phyloP scores from a whole-genome alignment of 2,888 invertebrate genomes.

The Saturnia pavonia region DNA sequence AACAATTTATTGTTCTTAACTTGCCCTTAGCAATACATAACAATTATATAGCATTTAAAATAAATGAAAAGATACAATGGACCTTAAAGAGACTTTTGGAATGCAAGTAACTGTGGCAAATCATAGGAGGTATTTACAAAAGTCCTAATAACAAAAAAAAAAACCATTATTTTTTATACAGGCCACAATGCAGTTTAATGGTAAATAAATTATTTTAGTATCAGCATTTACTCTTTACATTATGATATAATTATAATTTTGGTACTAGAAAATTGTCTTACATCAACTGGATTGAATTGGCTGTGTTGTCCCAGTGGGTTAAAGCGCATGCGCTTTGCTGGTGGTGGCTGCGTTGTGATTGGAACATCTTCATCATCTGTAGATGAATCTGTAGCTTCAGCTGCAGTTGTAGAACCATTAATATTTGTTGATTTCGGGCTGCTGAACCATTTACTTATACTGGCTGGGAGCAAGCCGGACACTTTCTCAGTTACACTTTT shows the following conservation, averaged over 20 bases:
- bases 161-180: too few relatives aligned
- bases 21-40: background rate
- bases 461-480: conserved; percentile 83
- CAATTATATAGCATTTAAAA: background rate
- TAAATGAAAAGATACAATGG: background rate
- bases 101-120: background rate
- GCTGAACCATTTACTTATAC: conserved; percentile 81
- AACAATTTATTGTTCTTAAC: too few relatives aligned
- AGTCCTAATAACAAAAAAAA: background rate
- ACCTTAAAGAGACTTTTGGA: background rate
- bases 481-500: conserved; percentile 85
- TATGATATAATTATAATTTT: too few relatives aligned
- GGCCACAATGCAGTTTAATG: too few relatives aligned
- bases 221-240: too few relatives aligned
- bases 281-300: conserved; percentile 44
- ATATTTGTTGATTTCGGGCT: conserved; percentile 54
- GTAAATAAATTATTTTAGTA: too few relatives aligned
- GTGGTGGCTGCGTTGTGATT: conserved; percentile 58
- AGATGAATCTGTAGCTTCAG: conserved; percentile 65
- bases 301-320: conserved; percentile 41
- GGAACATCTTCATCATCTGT: conserved; percentile 62
- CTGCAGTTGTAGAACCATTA: conserved; percentile 65
- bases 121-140: background rate
- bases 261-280: conserved; percentile 34
- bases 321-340: conserved; percentile 66